These are phyloP conservation scores for Cebus imitator DNA, from an alignment of 2,113 vertebrate species.

Conservation along the genomic window DNA sequence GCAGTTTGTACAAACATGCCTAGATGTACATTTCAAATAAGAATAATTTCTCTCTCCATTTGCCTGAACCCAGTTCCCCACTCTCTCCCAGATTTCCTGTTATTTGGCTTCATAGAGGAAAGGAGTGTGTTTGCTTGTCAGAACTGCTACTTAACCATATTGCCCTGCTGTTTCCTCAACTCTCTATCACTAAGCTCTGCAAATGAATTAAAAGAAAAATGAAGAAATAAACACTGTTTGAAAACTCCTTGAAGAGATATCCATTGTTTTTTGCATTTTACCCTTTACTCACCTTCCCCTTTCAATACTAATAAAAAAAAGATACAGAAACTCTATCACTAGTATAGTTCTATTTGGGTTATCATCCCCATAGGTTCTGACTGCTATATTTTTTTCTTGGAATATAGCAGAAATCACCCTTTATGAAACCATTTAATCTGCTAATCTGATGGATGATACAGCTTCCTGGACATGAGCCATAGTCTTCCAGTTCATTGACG, in stretches of 20 bases:
- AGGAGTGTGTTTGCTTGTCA: slow-evolving; percentile 33
- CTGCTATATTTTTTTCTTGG: slow-evolving; percentile 27
- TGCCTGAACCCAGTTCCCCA: slow-evolving; percentile 51
- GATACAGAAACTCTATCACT: neutral
- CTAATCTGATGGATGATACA: slow-evolving; percentile 15
- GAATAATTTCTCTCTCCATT: slow-evolving; percentile 66
- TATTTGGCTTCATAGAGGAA: slow-evolving; percentile 55
- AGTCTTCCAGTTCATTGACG: slow-evolving; percentile 11
- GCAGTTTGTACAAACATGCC: slow-evolving; percentile 73
- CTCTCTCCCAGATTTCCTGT: slow-evolving; percentile 67
- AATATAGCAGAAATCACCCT: neutral
- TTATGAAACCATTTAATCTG: slow-evolving; percentile 43
- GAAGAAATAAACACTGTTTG: neutral
- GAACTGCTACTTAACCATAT: slow-evolving; percentile 52
- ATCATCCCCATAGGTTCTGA: neutral
- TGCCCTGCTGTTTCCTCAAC: neutral
- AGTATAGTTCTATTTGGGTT: neutral
- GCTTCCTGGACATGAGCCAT: slow-evolving; percentile 36
- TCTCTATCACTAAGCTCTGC: neutral
- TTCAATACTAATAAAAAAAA: neutral
- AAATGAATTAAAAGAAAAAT: slow-evolving; percentile 41
- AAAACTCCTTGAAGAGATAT: slow-evolving; percentile 36
- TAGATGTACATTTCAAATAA: slow-evolving; percentile 76
- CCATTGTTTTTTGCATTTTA: neutral
- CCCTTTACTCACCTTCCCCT: neutral